Evolutionary conservation across 2,888 invertebrate species (phyloP), one percentile per base, ranked within the genome.

Genomic region (Ptilodon capucinus): DNA sequence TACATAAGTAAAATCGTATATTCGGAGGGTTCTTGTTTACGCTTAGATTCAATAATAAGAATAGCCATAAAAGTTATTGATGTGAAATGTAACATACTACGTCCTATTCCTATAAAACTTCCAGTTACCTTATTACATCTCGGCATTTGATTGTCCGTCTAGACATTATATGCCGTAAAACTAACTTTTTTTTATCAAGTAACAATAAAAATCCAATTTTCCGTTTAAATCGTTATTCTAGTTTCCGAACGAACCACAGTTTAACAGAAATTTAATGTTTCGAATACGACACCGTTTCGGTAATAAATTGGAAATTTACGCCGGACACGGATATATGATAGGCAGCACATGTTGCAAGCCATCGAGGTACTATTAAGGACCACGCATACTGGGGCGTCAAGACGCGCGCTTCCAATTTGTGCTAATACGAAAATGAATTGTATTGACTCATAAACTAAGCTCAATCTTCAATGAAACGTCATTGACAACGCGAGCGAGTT

Each of bases 51-150:
- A 48, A 42, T 48, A 54, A 53, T 39, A 39, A 40, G 48, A 51
- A 46, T 41, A 36, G 40, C 32, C 41, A 54, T 64, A 64, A 63
- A 66, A 60, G 44, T 51, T 63, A 64, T 65, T 57, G 60, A 51
- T 60, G 63, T 46, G 45, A 53, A 63, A 53, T 63, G 50, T 66
- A 51, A 44, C 48, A 59, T 54, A 43, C 42, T 51, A 35, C 17
- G 35, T 44, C 34, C 42, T 40, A 44, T 50, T 46, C 42, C 48
- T 52, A 60, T 60, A 51, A 54, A 64, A 63, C 44, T 63, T 51
- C 46, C 55, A 45, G 49, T 62, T 51, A 62, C 58, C 53, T 62
- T 55, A 64, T 48, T 60, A 60, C 54, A 60, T 54, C 59, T 60
- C 54, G 46, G 41, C 54, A 34, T 49, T 64, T 60, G 60, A 64